Base-by-base conservation (phyloP, 2,888 invertebrate genomes). In the Vesta saturnalis region DNA sequence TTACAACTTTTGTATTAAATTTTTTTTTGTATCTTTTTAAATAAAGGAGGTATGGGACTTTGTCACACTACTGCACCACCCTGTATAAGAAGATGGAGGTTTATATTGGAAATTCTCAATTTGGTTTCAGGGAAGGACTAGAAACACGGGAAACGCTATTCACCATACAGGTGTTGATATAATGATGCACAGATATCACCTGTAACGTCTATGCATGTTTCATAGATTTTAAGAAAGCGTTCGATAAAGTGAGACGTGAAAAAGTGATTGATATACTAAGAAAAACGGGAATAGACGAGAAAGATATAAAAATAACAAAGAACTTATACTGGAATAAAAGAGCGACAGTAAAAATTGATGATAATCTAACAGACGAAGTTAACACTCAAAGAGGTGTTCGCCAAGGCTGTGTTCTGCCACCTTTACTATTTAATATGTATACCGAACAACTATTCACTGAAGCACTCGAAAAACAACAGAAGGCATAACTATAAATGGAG, bases 41-140 rank as follows among this genome's bases (percentile, higher is more conserved):
- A n/a, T n/a, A n/a, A n/a, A n/a, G n/a, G n/a, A n/a, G n/a, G n/a
- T n/a, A n/a, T n/a, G n/a, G n/a, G n/a, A n/a, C n/a, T n/a, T n/a
- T n/a, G n/a, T n/a, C n/a, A n/a, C n/a, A n/a, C n/a, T n/a, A n/a
- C n/a, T n/a, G n/a, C n/a, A n/a, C n/a, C n/a, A n/a, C n/a, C n/a
- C n/a, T n/a, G n/a, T 71, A 67, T 57, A 43, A 35, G n/a, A 72
- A 64, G 67, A 15, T 61, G 10, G 68, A 72, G 63, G 46, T 22
- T 43, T 46, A 72, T 58, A 71, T 74, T 35, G 30, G 30, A 30
- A 30, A 30, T 10, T 30, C 30, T 10, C 30, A 30, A 10, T 30
- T 30, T 30, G 30, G 30, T 30, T 30, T 30, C 30, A 30, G 30
- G 30, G 30, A 30, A 30, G 30, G 30, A 30, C 10, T 30, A 30